Percentiles rank a stretch among this genome's conserved stretches.
Conservation (phyloP, 2,888 invertebrate genomes). For the Ophioninae sp. region DNA sequence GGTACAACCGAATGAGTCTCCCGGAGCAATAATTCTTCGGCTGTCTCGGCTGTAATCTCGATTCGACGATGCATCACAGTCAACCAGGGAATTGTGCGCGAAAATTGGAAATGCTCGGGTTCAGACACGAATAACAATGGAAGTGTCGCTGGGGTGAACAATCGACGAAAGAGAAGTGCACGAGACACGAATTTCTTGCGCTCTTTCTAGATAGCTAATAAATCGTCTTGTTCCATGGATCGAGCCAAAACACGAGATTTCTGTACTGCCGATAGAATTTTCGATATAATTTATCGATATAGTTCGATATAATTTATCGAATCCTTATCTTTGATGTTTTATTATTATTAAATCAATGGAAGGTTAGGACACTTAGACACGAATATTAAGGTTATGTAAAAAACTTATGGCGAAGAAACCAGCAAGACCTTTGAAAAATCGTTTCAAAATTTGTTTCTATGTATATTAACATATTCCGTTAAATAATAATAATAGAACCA, state of each 20-base stretch:
- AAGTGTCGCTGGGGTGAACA: not conserved
- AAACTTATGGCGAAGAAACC: no score
- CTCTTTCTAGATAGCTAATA: not conserved
- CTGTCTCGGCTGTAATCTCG: not conserved
- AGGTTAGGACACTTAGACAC: no score
- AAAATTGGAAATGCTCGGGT: not conserved
- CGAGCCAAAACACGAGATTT: not conserved
- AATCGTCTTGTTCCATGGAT: not conserved
- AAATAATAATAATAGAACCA: no score
- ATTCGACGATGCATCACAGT: slow-evolving; percentile 7
- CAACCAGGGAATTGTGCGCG: not conserved
- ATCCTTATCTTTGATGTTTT: no score
- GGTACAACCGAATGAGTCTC: not conserved
- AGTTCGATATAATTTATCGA: no score
- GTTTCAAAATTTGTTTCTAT: no score
- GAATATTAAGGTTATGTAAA: no score
- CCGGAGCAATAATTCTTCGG: not conserved
- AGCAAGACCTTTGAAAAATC: no score
- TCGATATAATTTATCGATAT: no score
- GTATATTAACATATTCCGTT: no score
- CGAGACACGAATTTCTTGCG: not conserved
- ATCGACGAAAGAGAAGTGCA: not conserved
- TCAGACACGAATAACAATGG: not conserved
- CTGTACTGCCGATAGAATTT: slow-evolving; percentile 6
- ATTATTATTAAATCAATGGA: no score